Percentiles rank a stretch among this genome's conserved stretches.
Conservation (phyloP, 1,140 invertebrate species). For the Drosophila ohnishii region DNA sequence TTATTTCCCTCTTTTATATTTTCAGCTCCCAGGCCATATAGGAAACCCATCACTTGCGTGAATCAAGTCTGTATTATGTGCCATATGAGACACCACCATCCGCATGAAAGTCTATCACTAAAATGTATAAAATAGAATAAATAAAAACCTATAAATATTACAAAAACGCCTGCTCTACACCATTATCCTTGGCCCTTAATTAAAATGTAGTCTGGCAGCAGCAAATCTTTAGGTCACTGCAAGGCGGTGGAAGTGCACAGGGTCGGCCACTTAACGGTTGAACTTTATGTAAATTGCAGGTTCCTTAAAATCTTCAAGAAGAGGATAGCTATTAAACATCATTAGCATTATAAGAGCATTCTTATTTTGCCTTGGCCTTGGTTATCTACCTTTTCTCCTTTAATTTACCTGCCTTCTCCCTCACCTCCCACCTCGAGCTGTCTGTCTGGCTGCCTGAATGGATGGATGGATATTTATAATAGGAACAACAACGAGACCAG, state of each 20-base stretch:
- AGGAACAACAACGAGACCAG: constrained; percentile 19
- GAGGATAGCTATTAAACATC: constrained; percentile 61
- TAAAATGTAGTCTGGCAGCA: not conserved
- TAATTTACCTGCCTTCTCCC: not conserved
- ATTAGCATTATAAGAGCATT: constrained; percentile 67
- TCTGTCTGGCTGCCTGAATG: constrained; percentile 5
- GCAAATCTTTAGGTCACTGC: not conserved
- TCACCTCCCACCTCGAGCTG: not conserved
- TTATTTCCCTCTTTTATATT: constrained; percentile 4
- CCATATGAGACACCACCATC: constrained; percentile 46
- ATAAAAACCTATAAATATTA: constrained; percentile 1
- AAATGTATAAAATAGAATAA: constrained; percentile 22
- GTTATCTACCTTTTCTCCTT: not conserved
- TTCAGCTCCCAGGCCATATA: constrained; percentile 21
- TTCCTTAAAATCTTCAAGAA: constrained; percentile 13
- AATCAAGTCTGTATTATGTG: constrained; percentile 56
- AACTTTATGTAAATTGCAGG: constrained; percentile 60
- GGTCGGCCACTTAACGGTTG: constrained; percentile 21
- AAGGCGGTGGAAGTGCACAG: not conserved
- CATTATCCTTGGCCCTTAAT: not conserved
- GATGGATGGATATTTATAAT: constrained; percentile 47
- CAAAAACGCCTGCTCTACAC: not conserved
- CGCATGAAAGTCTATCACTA: constrained; percentile 17
- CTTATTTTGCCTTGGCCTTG: constrained; percentile 31
- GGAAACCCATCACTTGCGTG: constrained; percentile 2